A percentile compares a stretch with the other conserved stretches of the same genome.
Evolutionary conservation across 2,797 vertebrate species (phyloP).

Genomic region (Octomys mimax): DNA sequence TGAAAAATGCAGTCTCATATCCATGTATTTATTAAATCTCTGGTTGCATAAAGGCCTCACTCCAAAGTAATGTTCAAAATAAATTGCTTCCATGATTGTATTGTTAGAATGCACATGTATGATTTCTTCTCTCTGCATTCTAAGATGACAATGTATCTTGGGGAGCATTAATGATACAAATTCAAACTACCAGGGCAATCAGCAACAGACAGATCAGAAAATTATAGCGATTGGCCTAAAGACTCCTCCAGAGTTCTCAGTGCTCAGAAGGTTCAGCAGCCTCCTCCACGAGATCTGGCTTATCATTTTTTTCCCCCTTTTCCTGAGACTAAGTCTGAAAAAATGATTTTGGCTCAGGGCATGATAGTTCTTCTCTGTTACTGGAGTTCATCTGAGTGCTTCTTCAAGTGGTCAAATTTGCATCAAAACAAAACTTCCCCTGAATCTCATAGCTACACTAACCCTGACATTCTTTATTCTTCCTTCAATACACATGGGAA

Average conservation of each 20-base stretch:
- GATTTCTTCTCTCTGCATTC: slow-evolving; percentile 79
- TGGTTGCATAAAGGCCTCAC: slow-evolving; percentile 78
- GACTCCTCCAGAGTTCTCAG: slow-evolving; percentile 57
- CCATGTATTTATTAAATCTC: slow-evolving; percentile 83
- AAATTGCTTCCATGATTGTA: slow-evolving; percentile 85
- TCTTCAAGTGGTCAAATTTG: not conserved
- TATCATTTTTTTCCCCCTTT: not conserved
- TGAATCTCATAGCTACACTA: not conserved
- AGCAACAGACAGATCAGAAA: slow-evolving; percentile 73
- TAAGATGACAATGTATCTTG: slow-evolving; percentile 78
- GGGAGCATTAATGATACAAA: slow-evolving; percentile 77
- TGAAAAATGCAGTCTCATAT: slow-evolving; percentile 81
- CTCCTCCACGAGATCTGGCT: not conserved
- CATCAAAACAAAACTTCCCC: not conserved
- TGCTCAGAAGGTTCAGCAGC: not conserved
- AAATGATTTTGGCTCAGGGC: not conserved
- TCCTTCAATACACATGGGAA: not conserved
- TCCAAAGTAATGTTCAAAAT: slow-evolving; percentile 82
- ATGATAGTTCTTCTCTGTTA: not conserved
- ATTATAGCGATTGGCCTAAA: slow-evolving; percentile 66
- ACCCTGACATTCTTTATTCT: not conserved
- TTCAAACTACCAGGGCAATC: slow-evolving; percentile 77
- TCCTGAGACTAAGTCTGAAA: slow-evolving; percentile 15
- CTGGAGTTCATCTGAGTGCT: not conserved
- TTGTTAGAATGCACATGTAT: slow-evolving; percentile 84